Evolutionary conservation across 2,888 invertebrate genomes (phyloP), one percentile per base, ranked within the genome.

Genomic region (Conus canariensis): DNA sequence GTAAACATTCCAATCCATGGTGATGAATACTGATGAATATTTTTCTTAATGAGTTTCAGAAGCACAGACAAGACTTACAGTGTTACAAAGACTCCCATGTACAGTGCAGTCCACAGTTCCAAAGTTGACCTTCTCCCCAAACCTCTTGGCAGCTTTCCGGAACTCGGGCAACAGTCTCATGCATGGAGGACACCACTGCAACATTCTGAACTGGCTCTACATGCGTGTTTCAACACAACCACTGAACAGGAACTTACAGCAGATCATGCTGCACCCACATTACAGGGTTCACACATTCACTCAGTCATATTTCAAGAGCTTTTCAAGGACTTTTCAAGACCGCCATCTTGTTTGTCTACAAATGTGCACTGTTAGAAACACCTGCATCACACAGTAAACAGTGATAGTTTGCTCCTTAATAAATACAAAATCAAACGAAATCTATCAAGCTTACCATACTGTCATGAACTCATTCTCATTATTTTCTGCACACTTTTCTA

Each of bases 161-260:
- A 98, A 96, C 96, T 98, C 97, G 22, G 97, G 97, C 90, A 98
- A 96, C 92, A 98, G 96, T 90, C 97, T 97, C 96, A 97, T 97
- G 94, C 98, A 98, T 0, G 98, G 98, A 9, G 98, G 98, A 95
- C 98, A 98, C 97, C 98, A 98, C 94, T 97, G 94, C 58, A 86
- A 86, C 95, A 94, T 7, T 45, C 45, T 45, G 45, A 45, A 45
- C 45, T 45, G 45, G 45, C 45, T 45, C 45, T 45, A 22, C 25
- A 80, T 22, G 9, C 60, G 22, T 58, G 22, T 9, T 30, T 19
- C n/a, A 22, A n/a, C n/a, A 77, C 25, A 77, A 77, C 25, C 25
- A 45, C 67, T 10, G 16, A 67, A 67, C 67, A 67, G 12, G 67
- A 0, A 67, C 22, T 67, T 6, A 12, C 22, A 1, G 12, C 67